Percentiles rank a stretch among this genome's conserved stretches.
phyloP scores from a whole-genome alignment of 2,113 vertebrate species.

The Rissa tridactyla region DNA sequence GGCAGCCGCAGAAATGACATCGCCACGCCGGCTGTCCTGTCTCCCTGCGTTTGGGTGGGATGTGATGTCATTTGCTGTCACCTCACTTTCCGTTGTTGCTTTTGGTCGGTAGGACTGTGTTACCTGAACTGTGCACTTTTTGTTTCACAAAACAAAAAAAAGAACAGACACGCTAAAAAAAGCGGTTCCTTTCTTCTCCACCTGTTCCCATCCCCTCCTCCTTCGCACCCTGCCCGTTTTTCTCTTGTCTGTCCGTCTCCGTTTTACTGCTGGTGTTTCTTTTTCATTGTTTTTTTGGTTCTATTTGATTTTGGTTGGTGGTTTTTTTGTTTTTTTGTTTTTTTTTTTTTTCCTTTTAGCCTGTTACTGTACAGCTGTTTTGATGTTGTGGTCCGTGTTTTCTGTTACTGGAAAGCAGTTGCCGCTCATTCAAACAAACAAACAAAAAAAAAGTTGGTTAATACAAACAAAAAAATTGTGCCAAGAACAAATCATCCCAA shows the following conservation, averaged over 20 bases:
- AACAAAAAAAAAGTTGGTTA: slow-evolving; percentile 11
- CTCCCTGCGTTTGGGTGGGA: slow-evolving; percentile 49
- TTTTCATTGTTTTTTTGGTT: slow-evolving; percentile 69
- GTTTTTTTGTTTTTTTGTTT: not conserved
- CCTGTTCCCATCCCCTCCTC: not conserved
- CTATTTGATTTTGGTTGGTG: slow-evolving; percentile 49
- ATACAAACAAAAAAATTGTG: slow-evolving; percentile 39
- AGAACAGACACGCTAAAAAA: not conserved
- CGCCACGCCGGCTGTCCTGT: not conserved
- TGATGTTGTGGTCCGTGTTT: slow-evolving; percentile 71
- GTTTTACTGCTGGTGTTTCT: slow-evolving; percentile 72
- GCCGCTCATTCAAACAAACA: not conserved
- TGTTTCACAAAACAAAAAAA: slow-evolving; percentile 43
- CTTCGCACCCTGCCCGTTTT: not conserved
- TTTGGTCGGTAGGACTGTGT: slow-evolving; percentile 48
- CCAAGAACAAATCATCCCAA: slow-evolving; percentile 67
- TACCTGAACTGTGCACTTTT: slow-evolving; percentile 59
- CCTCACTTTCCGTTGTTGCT: slow-evolving; percentile 50
- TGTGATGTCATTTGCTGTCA: slow-evolving; percentile 48
- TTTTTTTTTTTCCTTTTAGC: slow-evolving; percentile 57
- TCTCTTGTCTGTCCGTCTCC: slow-evolving; percentile 51
- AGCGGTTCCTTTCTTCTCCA: not conserved
- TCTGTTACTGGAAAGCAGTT: slow-evolving; percentile 70
- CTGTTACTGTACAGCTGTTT: slow-evolving; percentile 70
- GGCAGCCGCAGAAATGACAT: slow-evolving; percentile 59